Evolutionary conservation across 2,797 vertebrate species (phyloP), one percentile per base, ranked within the genome.

Genomic region (Danio choprae): DNA sequence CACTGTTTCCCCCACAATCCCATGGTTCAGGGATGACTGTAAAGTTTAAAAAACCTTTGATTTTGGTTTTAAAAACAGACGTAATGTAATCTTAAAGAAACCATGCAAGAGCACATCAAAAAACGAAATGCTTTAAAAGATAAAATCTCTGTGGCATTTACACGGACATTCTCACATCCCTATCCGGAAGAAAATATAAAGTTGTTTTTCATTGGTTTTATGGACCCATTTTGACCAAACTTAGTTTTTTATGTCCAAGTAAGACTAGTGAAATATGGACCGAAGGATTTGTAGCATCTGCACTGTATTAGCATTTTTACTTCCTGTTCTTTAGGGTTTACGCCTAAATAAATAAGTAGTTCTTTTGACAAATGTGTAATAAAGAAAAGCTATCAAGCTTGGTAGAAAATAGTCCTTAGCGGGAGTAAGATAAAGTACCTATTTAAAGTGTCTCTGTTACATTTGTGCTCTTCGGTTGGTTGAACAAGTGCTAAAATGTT

Each of bases 21-120:
- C 43, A 40, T 40, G 5, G 29, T 15, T 16, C 69, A 69, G 12
- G 36, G 29, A 77, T n/a, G 53, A 68, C 51, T 69, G 1, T 40
- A 40, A 38, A 74, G 56, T 73, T 73, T 43, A 18, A 10, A 78
- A 69, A 29, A 41, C 51, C 69, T 72, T 72, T 22, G n/a, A 68
- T 63, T 44, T 56, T 29, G 4, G 10, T 29, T 38, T 13, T 59
- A 15, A 69, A 59, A 59, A 16, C 53, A 77, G 7, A 68, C 63
- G n/a, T n/a, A 36, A 18, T 38, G 51, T 40, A 15, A 58, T 77
- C 75, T 46, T 67, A 15, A 56, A 43, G n/a, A 63, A 36, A 77
- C 9, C 50, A 46, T 58, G 16, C 50, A 36, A 68, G 67, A 65
- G 36, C 46, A 65, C 51, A 46, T 67, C 4, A 1, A 29, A 46